Evolutionary conservation across 2,797 vertebrate species (phyloP), one percentile per base, ranked within the genome.

Genomic region (Pangasius sanitwongsei): DNA sequence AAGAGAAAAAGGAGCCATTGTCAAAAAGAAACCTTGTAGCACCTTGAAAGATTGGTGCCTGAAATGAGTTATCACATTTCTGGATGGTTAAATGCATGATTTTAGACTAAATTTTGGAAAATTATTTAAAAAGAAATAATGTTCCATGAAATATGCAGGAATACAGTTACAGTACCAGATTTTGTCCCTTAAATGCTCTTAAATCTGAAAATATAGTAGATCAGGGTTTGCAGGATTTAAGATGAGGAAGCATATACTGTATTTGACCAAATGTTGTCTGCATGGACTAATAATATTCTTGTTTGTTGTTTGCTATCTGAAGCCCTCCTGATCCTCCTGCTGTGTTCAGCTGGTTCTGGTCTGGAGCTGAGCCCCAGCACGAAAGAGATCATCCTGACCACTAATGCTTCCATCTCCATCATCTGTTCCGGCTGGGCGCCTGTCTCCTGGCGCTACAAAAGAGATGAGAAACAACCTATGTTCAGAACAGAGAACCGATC

Each of bases 391-490:
- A n/a, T 97, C 91, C 96, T 99, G 57, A 77, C 88, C 4, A 6
- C 95, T 77, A 96, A 96, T 86, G 96, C 97, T 83, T 95, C 94
- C 86, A 92, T 97, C 78, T 94, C 90, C 57, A 93, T 98, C 63
- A 95, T 93, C 87, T 99, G 98, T 94, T 96, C 94, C 0, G 96
- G 97, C 70, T 94, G 94, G 0, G 70, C 86, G 0, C 83, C 86
- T 0, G 92, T 96, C 44, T 88, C 88, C 20, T 99, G 98, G 98
- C 95, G 92, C 59, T 95, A 96, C 31, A 95, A 96, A 18, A 91
- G 92, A 4, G 95, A 95, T 53, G 92, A 93, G 0, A 96, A 97
- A 0, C 1, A 94, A 0, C 90, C 94, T 0, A 92, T 92, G 15
- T 90, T 94, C 69, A 91, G 91, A 84, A 89, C 89, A 28, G 95